phyloP scores from a whole-genome alignment of 2,797 vertebrate genomes.

The Neosilurus hyrtlii region DNA sequence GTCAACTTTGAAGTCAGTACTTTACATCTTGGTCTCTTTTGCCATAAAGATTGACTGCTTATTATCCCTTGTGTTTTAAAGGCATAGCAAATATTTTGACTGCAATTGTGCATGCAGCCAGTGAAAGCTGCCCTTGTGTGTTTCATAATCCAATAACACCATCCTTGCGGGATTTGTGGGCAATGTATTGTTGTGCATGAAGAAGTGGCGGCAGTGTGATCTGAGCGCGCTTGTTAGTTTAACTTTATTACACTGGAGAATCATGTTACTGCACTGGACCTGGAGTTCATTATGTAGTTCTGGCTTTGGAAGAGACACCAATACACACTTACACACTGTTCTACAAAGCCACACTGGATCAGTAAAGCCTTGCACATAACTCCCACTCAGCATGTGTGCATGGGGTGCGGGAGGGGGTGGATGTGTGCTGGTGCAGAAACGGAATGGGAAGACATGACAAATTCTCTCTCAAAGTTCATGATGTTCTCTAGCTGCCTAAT shows the following conservation, averaged over 20 bases:
- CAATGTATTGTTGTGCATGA: not conserved
- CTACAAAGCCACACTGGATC: constrained; percentile 23
- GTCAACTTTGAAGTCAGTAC: not conserved
- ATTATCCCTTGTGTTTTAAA: not conserved
- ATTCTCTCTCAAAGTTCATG: not conserved
- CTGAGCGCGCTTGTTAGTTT: constrained; percentile 11
- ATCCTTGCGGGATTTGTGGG: not conserved
- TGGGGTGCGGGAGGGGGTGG: constrained; percentile 26
- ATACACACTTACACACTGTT: constrained; percentile 17
- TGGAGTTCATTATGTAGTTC: constrained; percentile 23
- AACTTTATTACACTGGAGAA: constrained; percentile 24
- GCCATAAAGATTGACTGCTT: not conserved
- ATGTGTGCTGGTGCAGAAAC: not conserved
- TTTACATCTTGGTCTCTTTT: not conserved
- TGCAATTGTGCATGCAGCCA: not conserved
- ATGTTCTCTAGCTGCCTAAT: not conserved
- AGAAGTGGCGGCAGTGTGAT: not conserved
- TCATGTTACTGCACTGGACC: constrained; percentile 1
- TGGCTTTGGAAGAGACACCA: constrained; percentile 10
- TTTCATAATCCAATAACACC: not conserved
- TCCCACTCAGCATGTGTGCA: constrained; percentile 33
- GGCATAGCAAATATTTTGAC: not conserved
- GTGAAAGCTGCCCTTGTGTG: not conserved
- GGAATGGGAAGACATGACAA: not conserved
- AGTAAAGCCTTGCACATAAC: constrained; percentile 33